A percentile compares a stretch with the other conserved stretches of the same genome.
Evolutionary conservation across 2,888 invertebrate genomes (phyloP).

Genomic region (Drosophila subquinaria): DNA sequence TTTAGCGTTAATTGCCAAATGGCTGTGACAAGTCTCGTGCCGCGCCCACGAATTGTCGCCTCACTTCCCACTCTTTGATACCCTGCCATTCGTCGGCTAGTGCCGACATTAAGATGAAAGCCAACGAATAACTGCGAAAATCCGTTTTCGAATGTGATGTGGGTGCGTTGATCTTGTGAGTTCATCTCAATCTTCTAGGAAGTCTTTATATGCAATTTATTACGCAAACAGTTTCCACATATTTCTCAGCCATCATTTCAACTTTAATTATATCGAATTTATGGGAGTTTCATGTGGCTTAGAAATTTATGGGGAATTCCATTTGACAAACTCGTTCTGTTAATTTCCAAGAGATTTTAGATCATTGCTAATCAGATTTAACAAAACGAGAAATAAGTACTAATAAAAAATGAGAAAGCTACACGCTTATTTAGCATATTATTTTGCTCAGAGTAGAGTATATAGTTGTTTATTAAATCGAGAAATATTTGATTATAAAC

Average conservation of each 20-base stretch:
- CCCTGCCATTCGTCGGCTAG: neutral
- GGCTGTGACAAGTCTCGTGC: slow-evolving; percentile 65
- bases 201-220: slow-evolving; percentile 70
- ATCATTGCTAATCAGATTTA: slow-evolving; percentile 7
- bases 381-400: neutral
- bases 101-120: slow-evolving; percentile 30
- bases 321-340: slow-evolving; percentile 21
- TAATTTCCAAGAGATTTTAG: slow-evolving; percentile 1
- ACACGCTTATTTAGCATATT: neutral
- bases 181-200: slow-evolving; percentile 67
- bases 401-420: slow-evolving; percentile 2
- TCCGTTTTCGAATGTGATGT: slow-evolving; percentile 49
- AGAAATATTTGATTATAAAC: slow-evolving; percentile 6
- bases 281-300: slow-evolving; percentile 49
- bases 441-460: neutral
- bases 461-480: neutral
- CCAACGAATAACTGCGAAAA: slow-evolving; percentile 39
- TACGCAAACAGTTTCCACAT: slow-evolving; percentile 57
- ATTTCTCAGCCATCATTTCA: slow-evolving; percentile 34
- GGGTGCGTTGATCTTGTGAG: slow-evolving; percentile 80
- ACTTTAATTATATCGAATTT: slow-evolving; percentile 68
- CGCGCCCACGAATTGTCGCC: slow-evolving; percentile 36
- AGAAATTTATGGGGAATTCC: slow-evolving; percentile 29
- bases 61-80: slow-evolving; percentile 13
- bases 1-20: slow-evolving; percentile 73